Percentiles rank a stretch among this genome's conserved stretches.
These are phyloP conservation scores for Aquatica leii DNA, from an alignment of 2,888 invertebrate genomes.

Conservation along the genomic window DNA sequence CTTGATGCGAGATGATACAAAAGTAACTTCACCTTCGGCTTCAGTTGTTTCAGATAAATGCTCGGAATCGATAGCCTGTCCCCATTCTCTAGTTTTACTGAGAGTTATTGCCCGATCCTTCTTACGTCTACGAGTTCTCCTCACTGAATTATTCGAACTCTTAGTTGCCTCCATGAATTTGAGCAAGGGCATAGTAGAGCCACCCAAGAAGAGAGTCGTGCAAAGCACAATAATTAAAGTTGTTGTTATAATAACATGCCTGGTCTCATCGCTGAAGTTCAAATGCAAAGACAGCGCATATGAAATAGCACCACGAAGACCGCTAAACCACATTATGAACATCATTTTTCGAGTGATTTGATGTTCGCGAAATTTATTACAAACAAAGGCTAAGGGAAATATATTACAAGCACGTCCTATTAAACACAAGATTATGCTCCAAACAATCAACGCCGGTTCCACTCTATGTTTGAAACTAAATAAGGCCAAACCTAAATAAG, in stretches of 20 bases:
- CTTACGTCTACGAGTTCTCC: slow-evolving; percentile 64
- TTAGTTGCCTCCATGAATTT: slow-evolving; percentile 84
- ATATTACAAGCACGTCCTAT: slow-evolving; percentile 96
- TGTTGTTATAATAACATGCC: slow-evolving; percentile 96
- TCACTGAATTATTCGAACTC: slow-evolving; percentile 64
- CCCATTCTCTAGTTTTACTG: slow-evolving; percentile 98
- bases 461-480: slow-evolving; percentile 95
- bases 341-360: slow-evolving; percentile 98
- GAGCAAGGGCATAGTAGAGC: slow-evolving; percentile 96
- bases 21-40: slow-evolving; percentile 90
- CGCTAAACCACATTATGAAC: slow-evolving; percentile 99
- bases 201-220: slow-evolving; percentile 94
- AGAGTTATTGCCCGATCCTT: slow-evolving; percentile 85
- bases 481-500: slow-evolving; percentile 93
- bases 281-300: slow-evolving; percentile 97
- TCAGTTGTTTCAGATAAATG: slow-evolving; percentile 92
- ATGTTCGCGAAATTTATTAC: slow-evolving; percentile 96
- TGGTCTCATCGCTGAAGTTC: slow-evolving; percentile 91
- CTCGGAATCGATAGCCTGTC: slow-evolving; percentile 92
- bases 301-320: slow-evolving; percentile 95
- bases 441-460: slow-evolving; percentile 89
- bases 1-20: slow-evolving; percentile 79
- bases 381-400: slow-evolving; percentile 91
- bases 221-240: slow-evolving; percentile 97
- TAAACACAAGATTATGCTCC: slow-evolving; percentile 92